Evolutionary conservation across 2,113 vertebrate genomes (phyloP).

Genomic region (Terrapene triunguis): DNA sequence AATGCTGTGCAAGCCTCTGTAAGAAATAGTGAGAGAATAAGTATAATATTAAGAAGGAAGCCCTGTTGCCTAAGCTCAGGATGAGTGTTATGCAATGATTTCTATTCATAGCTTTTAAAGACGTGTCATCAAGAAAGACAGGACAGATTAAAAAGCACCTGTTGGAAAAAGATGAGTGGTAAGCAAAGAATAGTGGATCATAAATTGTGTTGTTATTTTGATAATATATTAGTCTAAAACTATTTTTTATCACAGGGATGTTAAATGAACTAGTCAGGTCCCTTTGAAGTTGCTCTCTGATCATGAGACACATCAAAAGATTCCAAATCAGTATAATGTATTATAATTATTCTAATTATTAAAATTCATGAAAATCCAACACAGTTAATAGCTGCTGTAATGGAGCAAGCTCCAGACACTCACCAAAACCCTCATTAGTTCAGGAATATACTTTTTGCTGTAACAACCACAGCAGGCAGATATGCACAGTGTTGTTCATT

Average conservation of each 20-base stretch:
- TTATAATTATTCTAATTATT: conserved; percentile 22
- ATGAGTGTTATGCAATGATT: neutral
- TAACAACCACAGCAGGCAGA: neutral
- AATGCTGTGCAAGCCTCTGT: neutral
- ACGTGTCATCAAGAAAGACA: neutral
- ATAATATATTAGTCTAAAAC: neutral
- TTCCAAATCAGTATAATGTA: neutral
- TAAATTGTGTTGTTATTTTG: neutral
- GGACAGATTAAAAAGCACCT: neutral
- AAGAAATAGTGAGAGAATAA: neutral
- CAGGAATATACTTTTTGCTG: neutral
- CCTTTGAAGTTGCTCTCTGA: neutral
- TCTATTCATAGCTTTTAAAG: neutral
- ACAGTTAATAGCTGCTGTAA: neutral
- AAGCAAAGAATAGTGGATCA: neutral
- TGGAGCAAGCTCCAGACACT: neutral
- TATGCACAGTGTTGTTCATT: neutral
- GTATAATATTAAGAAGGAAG: neutral
- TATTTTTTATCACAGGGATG: neutral
- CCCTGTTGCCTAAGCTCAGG: neutral
- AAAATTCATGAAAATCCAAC: neutral
- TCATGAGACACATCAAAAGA: conserved; percentile 36
- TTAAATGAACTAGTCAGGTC: neutral
- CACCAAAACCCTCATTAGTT: neutral
- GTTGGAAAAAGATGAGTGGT: neutral